These are phyloP conservation scores for Orientallactaga sibirica DNA, from an alignment of 2,797 vertebrate genomes.

Conservation along the genomic window DNA sequence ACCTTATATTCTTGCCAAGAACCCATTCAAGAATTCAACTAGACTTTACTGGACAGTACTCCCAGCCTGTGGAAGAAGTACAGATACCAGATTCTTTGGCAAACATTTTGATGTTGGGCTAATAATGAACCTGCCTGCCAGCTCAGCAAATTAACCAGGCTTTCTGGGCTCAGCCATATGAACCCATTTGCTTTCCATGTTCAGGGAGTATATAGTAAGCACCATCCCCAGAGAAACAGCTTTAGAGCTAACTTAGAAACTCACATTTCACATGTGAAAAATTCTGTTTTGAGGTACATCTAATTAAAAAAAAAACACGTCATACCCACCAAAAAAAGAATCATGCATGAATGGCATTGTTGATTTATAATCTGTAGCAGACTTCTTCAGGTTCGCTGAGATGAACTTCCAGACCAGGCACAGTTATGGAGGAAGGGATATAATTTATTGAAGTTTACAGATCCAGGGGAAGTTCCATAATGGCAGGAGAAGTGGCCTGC, in stretches of 20 bases:
- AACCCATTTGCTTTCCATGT: slow-evolving; percentile 56
- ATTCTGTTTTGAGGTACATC: slow-evolving; percentile 51
- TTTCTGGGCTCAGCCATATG: slow-evolving; percentile 24
- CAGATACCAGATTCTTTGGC: slow-evolving; percentile 65
- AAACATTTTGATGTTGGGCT: slow-evolving; percentile 55
- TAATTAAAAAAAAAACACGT: slow-evolving; percentile 48
- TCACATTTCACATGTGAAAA: slow-evolving; percentile 39
- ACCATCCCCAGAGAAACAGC: not conserved
- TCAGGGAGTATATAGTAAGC: slow-evolving; percentile 49
- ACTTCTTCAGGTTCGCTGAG: too few species aligned
- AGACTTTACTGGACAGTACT: slow-evolving; percentile 47
- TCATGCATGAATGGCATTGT: not conserved
- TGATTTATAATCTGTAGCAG: not conserved
- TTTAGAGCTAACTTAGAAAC: slow-evolving; percentile 44
- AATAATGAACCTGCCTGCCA: slow-evolving; percentile 28
- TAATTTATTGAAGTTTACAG: too few species aligned
- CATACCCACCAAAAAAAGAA: slow-evolving; percentile 40
- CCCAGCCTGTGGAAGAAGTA: slow-evolving; percentile 39
- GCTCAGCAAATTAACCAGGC: slow-evolving; percentile 37
- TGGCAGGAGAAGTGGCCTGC: too few species aligned
- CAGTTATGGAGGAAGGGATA: too few species aligned
- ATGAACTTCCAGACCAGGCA: too few species aligned
- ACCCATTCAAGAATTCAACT: slow-evolving; percentile 66
- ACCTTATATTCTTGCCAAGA: slow-evolving; percentile 79
- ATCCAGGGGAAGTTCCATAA: too few species aligned